phyloP scores from a whole-genome alignment of 2,888 invertebrate genomes.

The Aporophyla lueneburgensis region DNA sequence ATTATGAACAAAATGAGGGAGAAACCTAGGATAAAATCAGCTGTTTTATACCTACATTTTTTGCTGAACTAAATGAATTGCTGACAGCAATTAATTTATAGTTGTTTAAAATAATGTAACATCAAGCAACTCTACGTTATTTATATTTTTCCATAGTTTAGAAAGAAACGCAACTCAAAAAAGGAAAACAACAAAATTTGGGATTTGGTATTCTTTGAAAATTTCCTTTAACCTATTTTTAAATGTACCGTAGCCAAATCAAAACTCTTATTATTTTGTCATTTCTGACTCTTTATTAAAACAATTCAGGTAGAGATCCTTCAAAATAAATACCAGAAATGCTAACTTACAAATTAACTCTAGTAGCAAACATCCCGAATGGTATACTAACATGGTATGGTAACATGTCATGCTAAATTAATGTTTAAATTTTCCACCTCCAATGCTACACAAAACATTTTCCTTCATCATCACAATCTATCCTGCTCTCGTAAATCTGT shows the following conservation, averaged over 20 bases:
- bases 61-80: too few relatives aligned
- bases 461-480: neutral
- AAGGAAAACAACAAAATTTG: neutral
- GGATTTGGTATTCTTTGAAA: neutral
- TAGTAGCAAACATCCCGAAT: neutral
- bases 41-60: too few relatives aligned
- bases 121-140: neutral
- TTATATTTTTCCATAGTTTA: neutral
- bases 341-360: neutral
- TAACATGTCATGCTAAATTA: neutral
- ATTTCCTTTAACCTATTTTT: too few relatives aligned
- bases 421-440: neutral
- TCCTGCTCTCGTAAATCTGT: neutral
- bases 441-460: neutral
- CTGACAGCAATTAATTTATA: too few relatives aligned
- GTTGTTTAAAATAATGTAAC: neutral
- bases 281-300: neutral
- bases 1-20: neutral
- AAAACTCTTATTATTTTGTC: neutral
- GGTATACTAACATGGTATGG: too few relatives aligned
- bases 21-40: too few relatives aligned
- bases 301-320: neutral
- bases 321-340: neutral
- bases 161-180: neutral
- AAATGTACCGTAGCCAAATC: neutral